Evolutionary conservation across 2,113 vertebrate species (phyloP).

Genomic region (Nipponia nippon): DNA sequence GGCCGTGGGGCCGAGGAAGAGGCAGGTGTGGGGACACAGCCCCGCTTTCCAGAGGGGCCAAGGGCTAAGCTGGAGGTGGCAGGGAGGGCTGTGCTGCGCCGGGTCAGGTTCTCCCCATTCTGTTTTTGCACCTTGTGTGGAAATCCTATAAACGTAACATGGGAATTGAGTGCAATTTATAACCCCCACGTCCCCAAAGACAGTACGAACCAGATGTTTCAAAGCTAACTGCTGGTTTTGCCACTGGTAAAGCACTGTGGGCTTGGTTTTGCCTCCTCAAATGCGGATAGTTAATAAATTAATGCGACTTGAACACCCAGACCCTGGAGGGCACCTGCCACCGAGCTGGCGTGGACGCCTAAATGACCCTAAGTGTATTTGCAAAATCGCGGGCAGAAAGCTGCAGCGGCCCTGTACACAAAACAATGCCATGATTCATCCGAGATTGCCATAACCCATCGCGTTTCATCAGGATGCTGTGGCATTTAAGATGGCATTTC

Average conservation of each 20-base stretch:
- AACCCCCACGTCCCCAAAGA: background rate
- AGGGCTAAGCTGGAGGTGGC: background rate
- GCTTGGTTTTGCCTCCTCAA: background rate
- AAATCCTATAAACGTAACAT: background rate
- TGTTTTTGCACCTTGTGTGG: background rate
- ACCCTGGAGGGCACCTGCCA: background rate
- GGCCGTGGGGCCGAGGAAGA: background rate
- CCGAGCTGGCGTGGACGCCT: background rate
- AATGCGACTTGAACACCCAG: background rate
- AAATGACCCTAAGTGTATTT: background rate
- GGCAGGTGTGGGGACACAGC: background rate
- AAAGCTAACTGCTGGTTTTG: background rate
- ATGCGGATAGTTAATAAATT: background rate
- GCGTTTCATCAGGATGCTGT: constrained; percentile 40
- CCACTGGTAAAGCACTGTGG: background rate
- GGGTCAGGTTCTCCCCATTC: background rate
- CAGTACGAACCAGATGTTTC: background rate
- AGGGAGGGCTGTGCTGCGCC: background rate
- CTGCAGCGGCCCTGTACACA: background rate
- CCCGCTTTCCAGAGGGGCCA: background rate
- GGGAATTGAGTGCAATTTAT: background rate
- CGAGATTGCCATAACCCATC: constrained; percentile 44
- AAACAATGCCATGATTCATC: constrained; percentile 58
- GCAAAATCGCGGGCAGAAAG: background rate
- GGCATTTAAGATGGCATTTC: constrained; percentile 73